Conservation (phyloP, 2,797 vertebrate genomes). For the Danio aesculapii region DNA sequence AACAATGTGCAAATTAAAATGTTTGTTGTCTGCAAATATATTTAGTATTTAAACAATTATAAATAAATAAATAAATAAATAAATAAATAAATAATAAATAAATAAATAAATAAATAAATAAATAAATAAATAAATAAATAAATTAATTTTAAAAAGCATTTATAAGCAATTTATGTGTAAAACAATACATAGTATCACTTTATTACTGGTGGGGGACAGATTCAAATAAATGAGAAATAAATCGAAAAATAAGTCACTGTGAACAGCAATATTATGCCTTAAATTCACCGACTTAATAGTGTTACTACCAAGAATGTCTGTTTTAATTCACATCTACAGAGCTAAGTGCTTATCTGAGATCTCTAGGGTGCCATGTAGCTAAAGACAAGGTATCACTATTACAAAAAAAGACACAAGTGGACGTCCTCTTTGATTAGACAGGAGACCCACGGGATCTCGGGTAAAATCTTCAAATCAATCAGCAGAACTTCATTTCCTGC, state of each 20-base stretch:
- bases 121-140: no score
- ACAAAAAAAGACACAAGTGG: conserved; percentile 28
- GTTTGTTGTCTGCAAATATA: not conserved
- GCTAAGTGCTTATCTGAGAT: conserved; percentile 13
- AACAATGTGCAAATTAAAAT: not conserved
- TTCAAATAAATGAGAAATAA: not conserved
- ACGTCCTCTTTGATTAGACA: conserved; percentile 43
- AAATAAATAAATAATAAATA: no score
- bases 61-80: no score
- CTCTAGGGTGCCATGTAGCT: conserved; percentile 27
- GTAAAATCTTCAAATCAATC: conserved; percentile 48
- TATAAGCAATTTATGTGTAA: no score
- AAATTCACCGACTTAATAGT: not conserved
- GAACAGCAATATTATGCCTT: not conserved
- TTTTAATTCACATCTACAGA: conserved; percentile 28
- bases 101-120: no score
- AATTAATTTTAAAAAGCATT: no score
- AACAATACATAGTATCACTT: no score
- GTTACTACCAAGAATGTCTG: not conserved
- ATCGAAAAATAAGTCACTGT: not conserved
- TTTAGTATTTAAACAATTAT: no score
- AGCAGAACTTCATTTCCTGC: conserved; percentile 38
- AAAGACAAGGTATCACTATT: conserved; percentile 42
- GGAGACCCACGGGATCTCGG: conserved; percentile 38
- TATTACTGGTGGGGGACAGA: no score